Conservation (phyloP, 2,797 vertebrate genomes). For the Brachyrhaphis roseni region DNA sequence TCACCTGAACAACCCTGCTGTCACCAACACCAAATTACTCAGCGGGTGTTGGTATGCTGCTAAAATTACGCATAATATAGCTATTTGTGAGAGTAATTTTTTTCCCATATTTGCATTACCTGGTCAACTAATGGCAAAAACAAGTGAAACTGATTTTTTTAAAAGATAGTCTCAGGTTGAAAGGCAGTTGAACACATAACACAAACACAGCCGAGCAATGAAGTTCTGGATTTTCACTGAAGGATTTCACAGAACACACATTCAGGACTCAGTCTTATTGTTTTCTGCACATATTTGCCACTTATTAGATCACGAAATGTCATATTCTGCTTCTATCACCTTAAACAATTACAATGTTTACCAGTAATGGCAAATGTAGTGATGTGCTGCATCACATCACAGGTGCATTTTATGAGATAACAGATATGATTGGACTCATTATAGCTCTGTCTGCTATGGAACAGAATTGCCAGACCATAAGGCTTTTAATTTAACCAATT, state of each 20-base stretch:
- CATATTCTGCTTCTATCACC: background rate
- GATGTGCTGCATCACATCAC: background rate
- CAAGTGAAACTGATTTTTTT: background rate
- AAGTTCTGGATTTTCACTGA: background rate
- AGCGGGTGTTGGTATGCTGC: background rate
- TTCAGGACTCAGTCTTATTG: background rate
- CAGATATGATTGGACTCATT: background rate
- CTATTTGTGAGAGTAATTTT: background rate
- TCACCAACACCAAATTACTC: background rate
- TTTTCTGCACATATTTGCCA: background rate
- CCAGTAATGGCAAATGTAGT: background rate
- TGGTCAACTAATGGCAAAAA: background rate
- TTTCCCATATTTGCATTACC: background rate
- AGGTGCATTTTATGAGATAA: background rate
- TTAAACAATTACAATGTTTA: background rate
- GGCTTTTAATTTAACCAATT: background rate
- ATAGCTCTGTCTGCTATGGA: background rate
- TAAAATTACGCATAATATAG: background rate
- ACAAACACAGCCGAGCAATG: background rate
- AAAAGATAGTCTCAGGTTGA: background rate
- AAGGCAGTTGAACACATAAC: background rate
- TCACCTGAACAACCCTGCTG: background rate
- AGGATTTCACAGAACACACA: background rate
- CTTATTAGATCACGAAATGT: background rate
- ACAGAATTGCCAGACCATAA: background rate